phyloP scores from a whole-genome alignment of 2,797 vertebrate species.

The Pygocentrus nattereri region DNA sequence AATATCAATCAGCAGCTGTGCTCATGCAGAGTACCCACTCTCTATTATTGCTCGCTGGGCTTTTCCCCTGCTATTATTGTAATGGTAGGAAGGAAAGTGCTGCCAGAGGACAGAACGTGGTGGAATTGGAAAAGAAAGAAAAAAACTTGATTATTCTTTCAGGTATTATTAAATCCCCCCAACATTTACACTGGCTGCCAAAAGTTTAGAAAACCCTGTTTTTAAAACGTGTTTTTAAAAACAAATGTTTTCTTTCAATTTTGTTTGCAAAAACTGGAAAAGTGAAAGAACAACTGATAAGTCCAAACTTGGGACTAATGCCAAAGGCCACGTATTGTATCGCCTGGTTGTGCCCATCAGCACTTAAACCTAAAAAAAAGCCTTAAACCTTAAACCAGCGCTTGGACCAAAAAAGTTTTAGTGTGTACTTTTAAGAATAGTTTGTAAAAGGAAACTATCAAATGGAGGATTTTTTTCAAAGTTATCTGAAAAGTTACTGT shows the following conservation, averaged over 20 bases:
- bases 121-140: background rate
- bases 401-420: no score
- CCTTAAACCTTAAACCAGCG: no score
- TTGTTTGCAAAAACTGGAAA: no score
- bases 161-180: background rate
- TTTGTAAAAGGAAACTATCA: no score
- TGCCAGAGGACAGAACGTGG: background rate
- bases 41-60: background rate
- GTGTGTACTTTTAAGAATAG: no score
- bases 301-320: background rate
- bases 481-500: no score
- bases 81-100: background rate
- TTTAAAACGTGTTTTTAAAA: background rate
- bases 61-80: conserved; percentile 17
- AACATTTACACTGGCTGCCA: background rate
- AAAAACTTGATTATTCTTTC: background rate
- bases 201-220: background rate
- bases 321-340: background rate
- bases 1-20: background rate
- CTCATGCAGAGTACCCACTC: background rate
- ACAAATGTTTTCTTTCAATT: no score
- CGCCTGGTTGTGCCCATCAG: background rate
- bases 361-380: background rate
- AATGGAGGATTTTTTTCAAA: no score
- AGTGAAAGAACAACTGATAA: no score